Percentiles rank a stretch among this genome's conserved stretches.
Evolutionary conservation across 2,797 vertebrate genomes (phyloP).

Genomic region (Tolypeutes matacus): DNA sequence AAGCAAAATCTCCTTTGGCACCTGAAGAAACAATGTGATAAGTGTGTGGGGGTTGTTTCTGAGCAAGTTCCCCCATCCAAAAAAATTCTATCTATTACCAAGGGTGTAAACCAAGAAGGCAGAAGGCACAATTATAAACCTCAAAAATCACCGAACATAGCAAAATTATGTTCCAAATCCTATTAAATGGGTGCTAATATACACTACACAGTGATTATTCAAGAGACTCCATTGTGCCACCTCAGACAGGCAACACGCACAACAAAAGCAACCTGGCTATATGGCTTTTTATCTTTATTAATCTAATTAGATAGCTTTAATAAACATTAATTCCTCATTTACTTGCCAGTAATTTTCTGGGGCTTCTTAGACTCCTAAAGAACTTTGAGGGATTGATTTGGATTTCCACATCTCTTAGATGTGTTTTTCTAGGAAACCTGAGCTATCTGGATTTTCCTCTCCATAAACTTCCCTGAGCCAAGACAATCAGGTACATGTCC

Average conservation of each 20-base stretch:
- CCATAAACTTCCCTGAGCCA: neutral
- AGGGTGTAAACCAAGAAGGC: neutral
- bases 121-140: neutral
- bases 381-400: conserved; percentile 19
- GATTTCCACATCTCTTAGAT: neutral
- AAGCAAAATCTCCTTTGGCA: neutral
- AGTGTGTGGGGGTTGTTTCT: neutral
- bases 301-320: conserved; percentile 39
- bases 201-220: neutral
- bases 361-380: conserved; percentile 25
- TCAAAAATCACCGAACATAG: neutral
- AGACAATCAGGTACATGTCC: neutral
- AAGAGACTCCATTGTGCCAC: neutral
- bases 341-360: conserved; percentile 4
- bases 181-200: conserved; percentile 9
- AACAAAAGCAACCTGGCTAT: neutral
- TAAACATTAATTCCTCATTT: conserved; percentile 57
- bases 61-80: neutral
- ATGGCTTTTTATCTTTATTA: conserved; percentile 40
- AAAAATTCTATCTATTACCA: neutral
- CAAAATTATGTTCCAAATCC: conserved; percentile 12
- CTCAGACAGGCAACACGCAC: neutral
- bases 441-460: neutral
- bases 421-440: neutral
- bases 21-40: neutral